Conservation (phyloP, 1,140 invertebrate species). For the Macrocentrus cingulum region DNA sequence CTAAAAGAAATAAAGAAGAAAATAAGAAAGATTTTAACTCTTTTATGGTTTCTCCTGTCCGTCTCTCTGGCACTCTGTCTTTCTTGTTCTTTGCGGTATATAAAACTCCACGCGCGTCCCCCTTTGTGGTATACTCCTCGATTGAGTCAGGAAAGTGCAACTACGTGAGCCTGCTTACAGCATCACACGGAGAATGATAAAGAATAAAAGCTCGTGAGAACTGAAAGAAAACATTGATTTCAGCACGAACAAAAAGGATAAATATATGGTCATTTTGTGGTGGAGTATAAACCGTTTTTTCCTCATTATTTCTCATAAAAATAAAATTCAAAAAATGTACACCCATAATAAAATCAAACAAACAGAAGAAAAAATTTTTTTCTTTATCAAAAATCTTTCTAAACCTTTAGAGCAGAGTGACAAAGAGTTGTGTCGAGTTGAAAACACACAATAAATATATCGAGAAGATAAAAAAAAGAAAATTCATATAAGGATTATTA, state of each 20-base stretch:
- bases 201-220: neutral
- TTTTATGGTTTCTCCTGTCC: neutral
- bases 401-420: no score
- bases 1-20: constrained; percentile 6
- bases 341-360: no score
- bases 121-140: neutral
- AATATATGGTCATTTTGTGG: neutral
- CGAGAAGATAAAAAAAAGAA: no score
- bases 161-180: constrained; percentile 1
- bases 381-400: no score
- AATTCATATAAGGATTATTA: no score
- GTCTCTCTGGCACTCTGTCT: no score
- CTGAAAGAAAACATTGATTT: neutral
- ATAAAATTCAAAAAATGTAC: no score
- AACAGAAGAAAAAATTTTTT: no score
- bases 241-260: neutral
- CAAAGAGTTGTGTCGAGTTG: no score
- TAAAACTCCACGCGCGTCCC: neutral
- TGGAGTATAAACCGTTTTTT: neutral
- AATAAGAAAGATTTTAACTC: constrained; percentile 3
- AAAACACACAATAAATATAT: no score
- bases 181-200: neutral
- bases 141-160: constrained; percentile 2
- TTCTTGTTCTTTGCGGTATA: neutral
- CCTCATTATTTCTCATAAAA: neutral